Percentiles rank a stretch among this genome's conserved stretches.
Conservation (phyloP, 2,113 vertebrate genomes). For the Vidua chalybeata region DNA sequence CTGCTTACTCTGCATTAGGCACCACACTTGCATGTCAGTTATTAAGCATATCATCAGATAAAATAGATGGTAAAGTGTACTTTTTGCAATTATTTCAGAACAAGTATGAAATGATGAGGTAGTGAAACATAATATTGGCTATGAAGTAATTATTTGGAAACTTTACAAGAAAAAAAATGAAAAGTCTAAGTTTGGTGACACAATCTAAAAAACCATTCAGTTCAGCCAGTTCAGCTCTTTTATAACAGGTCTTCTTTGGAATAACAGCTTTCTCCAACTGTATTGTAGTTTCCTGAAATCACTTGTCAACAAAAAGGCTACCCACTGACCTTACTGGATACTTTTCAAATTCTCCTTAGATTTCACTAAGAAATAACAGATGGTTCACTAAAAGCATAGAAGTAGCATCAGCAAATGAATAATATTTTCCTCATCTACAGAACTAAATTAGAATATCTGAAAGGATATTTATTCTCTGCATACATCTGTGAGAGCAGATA, state of each 20-base stretch:
- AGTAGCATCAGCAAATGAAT: background rate
- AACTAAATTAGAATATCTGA: background rate
- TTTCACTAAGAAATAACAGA: background rate
- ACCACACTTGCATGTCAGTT: background rate
- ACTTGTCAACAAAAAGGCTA: background rate
- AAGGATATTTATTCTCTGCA: background rate
- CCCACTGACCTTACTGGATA: background rate
- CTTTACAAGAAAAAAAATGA: conserved; percentile 15
- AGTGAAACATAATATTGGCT: conserved; percentile 16
- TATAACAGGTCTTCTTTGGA: background rate
- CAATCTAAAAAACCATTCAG: background rate
- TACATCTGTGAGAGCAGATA: background rate
- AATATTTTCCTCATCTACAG: background rate
- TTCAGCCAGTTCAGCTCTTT: background rate
- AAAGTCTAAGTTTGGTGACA: background rate
- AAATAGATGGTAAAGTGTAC: background rate
- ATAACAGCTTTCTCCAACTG: background rate
- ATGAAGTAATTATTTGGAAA: conserved; percentile 38
- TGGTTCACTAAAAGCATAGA: background rate
- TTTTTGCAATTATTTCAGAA: conserved; percentile 45
- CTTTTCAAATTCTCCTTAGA: background rate
- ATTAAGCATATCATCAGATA: conserved; percentile 38
- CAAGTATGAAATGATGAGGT: conserved; percentile 5
- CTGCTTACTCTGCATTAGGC: background rate
- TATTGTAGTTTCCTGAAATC: background rate